Conservation (phyloP, 2,113 vertebrate species). For the Crotophaga sulcirostris region DNA sequence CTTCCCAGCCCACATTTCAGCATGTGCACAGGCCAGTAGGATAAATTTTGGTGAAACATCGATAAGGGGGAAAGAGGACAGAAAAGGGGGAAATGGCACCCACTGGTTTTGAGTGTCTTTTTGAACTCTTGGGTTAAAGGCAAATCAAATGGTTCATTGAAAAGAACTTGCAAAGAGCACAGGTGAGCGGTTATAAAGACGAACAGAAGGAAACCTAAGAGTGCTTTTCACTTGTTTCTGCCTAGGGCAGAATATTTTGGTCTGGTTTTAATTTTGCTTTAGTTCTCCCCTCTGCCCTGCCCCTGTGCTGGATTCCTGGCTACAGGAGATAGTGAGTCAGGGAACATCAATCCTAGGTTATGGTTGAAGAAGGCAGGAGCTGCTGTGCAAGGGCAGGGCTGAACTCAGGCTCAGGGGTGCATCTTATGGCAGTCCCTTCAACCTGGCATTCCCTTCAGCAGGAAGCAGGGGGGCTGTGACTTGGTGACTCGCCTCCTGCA, state of each 20-base stretch:
- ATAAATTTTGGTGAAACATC: background rate
- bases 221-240: background rate
- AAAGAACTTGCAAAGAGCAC: background rate
- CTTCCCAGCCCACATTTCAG: background rate
- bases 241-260: background rate
- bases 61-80: background rate
- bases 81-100: background rate
- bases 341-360: background rate
- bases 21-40: rapidly evolving
- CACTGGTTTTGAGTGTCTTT: background rate
- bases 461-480: background rate
- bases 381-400: background rate
- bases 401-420: background rate
- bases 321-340: background rate
- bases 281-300: background rate
- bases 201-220: background rate
- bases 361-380: background rate
- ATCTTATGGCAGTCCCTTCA: background rate
- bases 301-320: background rate
- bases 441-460: background rate
- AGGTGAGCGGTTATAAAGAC: background rate
- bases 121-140: background rate
- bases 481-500: background rate
- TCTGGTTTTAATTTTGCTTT: background rate
- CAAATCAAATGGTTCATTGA: background rate